Percentiles rank a stretch among this genome's conserved stretches.
Evolutionary conservation across 1,140 invertebrate genomes (phyloP).

Genomic region (Leucophenga varia): DNA sequence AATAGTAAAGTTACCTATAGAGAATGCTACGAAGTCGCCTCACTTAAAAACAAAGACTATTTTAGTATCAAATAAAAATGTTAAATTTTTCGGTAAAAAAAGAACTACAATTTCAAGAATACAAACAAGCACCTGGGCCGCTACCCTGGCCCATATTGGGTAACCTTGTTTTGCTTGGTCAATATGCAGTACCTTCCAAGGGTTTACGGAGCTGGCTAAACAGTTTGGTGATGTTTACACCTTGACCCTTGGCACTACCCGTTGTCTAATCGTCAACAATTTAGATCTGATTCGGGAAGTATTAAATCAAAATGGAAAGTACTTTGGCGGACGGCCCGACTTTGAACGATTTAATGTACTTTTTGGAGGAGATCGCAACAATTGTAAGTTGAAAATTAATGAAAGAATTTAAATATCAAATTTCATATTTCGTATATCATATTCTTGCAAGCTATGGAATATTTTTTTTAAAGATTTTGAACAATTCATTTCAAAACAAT

Average conservation of each 20-base stretch:
- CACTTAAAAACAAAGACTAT: too few relatives aligned
- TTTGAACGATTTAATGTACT: constrained; percentile 74
- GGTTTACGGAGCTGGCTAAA: constrained; percentile 69
- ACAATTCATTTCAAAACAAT: too few relatives aligned
- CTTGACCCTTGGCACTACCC: constrained; percentile 68
- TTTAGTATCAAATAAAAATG: too few relatives aligned
- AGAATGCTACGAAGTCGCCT: too few relatives aligned
- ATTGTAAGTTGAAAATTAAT: too few relatives aligned
- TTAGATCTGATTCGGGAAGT: constrained; percentile 75
- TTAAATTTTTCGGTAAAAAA: too few relatives aligned
- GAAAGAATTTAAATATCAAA: too few relatives aligned
- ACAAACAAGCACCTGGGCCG: constrained; percentile 61
- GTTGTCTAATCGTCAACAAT: constrained; percentile 79
- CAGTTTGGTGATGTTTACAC: constrained; percentile 76
- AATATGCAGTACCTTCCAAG: constrained; percentile 70
- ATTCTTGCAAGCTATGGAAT: too few relatives aligned
- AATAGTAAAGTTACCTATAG: too few relatives aligned
- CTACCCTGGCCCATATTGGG: constrained; percentile 70
- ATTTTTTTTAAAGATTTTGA: too few relatives aligned
- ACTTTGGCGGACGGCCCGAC: constrained; percentile 79
- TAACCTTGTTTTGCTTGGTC: constrained; percentile 68
- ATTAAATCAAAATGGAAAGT: constrained; percentile 74
- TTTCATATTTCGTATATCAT: too few relatives aligned
- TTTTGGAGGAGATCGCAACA: constrained; percentile 74
- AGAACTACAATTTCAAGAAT: neutral